A percentile compares a stretch with the other conserved stretches of the same genome.
These are phyloP conservation scores for Boloria euphrosyne DNA, from an alignment of 2,888 invertebrate species.

Conservation along the genomic window DNA sequence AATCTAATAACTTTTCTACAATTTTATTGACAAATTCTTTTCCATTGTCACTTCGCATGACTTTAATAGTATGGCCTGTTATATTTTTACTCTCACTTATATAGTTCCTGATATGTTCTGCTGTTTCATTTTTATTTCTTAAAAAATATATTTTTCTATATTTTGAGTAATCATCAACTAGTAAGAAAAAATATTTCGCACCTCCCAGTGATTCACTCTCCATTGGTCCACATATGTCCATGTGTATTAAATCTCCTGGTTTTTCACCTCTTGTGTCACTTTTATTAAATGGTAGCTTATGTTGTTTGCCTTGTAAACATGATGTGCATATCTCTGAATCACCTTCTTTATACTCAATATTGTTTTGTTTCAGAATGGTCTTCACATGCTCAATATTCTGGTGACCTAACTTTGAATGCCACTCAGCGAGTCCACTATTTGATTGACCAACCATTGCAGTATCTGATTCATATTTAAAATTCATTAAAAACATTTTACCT, in stretches of 20 bases:
- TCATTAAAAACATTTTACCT: neutral
- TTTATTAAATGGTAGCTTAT: neutral
- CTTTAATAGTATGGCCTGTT: too few species aligned
- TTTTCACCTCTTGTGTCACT: neutral
- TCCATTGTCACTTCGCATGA: too few species aligned
- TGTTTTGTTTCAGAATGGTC: neutral
- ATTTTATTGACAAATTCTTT: too few species aligned
- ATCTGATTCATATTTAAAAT: neutral
- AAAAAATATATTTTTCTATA: too few species aligned
- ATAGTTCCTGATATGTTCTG: too few species aligned
- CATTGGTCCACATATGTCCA: neutral
- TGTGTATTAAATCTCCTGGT: neutral
- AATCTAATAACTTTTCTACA: neutral
- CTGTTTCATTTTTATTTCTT: too few species aligned
- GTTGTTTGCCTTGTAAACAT: neutral
- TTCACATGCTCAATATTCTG: neutral
- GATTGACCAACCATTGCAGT: neutral
- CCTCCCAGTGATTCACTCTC: neutral
- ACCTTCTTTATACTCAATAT: neutral
- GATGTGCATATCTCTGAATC: neutral
- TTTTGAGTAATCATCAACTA: too few species aligned
- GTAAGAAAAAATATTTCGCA: too few species aligned
- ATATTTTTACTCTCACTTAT: too few species aligned
- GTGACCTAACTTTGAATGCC: neutral
- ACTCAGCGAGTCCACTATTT: neutral